phyloP scores from a whole-genome alignment of 2,888 invertebrate genomes.

The Formica aserva region DNA sequence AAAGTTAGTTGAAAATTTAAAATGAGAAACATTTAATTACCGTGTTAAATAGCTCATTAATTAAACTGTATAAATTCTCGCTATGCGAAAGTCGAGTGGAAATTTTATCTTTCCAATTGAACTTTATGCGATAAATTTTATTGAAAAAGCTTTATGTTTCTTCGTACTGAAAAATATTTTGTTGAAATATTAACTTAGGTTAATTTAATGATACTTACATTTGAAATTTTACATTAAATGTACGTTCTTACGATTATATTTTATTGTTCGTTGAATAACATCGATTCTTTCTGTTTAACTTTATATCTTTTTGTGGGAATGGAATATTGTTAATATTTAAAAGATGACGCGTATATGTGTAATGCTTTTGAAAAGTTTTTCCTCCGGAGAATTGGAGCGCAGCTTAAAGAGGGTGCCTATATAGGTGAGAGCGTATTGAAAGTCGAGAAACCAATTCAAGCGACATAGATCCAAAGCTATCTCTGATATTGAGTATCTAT shows the following conservation, averaged over 20 bases:
- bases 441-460: slow-evolving; percentile 49
- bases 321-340: slow-evolving; percentile 7
- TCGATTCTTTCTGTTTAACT: slow-evolving; percentile 1
- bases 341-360: background rate
- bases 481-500: slow-evolving; percentile 52
- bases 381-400: slow-evolving; percentile 2
- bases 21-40: slow-evolving; percentile 4
- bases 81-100: background rate
- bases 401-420: slow-evolving; percentile 27
- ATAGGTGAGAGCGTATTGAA: slow-evolving; percentile 46
- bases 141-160: background rate
- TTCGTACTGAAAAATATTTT: background rate
- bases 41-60: background rate
- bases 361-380: slow-evolving; percentile 25
- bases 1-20: background rate
- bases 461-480: slow-evolving; percentile 50
- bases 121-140: slow-evolving; percentile 6
- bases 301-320: background rate
- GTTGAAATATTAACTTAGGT: background rate
- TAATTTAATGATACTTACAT: background rate
- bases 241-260: background rate
- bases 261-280: background rate
- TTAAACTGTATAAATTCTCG: background rate
- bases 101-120: background rate
- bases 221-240: background rate